These are phyloP conservation scores for Mormyrus proboscirostris DNA, from an alignment of 2,797 vertebrate species.

Conservation along the genomic window DNA sequence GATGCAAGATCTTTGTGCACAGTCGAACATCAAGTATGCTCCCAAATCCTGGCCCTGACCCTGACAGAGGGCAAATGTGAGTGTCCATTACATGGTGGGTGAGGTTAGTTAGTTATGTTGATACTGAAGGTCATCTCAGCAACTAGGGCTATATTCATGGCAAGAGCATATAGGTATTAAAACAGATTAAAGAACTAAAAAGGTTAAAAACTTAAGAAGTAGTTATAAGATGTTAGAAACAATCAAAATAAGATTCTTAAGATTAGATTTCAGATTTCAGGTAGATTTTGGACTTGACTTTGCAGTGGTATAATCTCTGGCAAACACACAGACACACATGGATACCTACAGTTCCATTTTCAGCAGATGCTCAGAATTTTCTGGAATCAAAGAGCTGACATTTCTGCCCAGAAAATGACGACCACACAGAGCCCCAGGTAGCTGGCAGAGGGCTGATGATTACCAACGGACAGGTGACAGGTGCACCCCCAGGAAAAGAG, in stretches of 20 bases:
- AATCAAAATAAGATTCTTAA: background rate
- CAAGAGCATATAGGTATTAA: background rate
- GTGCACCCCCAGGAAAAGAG: background rate
- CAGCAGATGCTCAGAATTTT: background rate
- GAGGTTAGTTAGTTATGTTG: background rate
- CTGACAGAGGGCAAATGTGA: background rate
- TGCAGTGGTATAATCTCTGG: background rate
- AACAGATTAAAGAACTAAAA: background rate
- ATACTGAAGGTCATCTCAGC: background rate
- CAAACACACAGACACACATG: conserved; percentile 10
- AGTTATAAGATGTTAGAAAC: background rate
- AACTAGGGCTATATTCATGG: background rate
- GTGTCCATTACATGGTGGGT: background rate
- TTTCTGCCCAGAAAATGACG: background rate
- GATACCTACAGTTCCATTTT: background rate
- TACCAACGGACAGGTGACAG: background rate
- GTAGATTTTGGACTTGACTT: background rate
- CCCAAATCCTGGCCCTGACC: background rate
- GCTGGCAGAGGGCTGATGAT: too few species aligned
- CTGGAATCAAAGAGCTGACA: background rate
- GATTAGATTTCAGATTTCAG: background rate
- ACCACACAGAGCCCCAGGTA: background rate
- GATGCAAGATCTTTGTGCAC: background rate
- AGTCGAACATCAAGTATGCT: background rate
- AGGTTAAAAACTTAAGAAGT: background rate